A percentile compares a stretch with the other conserved stretches of the same genome.
phyloP scores from a whole-genome alignment of 92 coral and sea anemone species.

The Heliopora coerulea region DNA sequence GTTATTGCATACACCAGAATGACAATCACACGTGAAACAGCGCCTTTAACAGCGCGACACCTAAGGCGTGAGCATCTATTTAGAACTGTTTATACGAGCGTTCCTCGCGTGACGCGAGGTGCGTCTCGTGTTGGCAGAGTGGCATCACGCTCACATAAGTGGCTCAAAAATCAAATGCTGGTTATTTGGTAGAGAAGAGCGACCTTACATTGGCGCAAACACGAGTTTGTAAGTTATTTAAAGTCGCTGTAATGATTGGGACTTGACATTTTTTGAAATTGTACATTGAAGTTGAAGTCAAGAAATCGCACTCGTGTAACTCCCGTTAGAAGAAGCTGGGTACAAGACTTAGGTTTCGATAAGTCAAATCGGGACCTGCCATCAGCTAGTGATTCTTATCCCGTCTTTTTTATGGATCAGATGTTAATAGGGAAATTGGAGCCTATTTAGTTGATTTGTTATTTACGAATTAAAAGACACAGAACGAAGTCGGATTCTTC shows the following conservation, averaged over 20 bases:
- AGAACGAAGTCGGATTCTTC: neutral
- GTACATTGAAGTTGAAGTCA: slow-evolving; percentile 1
- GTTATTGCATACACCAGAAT: too few species aligned
- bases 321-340: slow-evolving; percentile 1
- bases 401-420: slow-evolving; percentile 19
- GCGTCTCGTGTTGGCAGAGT: too few species aligned
- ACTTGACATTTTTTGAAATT: slow-evolving; percentile 29
- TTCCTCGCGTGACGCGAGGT: too few species aligned
- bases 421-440: slow-evolving; percentile 13
- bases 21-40: too few species aligned
- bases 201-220: neutral
- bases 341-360: slow-evolving; percentile 41
- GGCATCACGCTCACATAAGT: too few species aligned
- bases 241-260: slow-evolving; percentile 11
- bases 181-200: too few species aligned
- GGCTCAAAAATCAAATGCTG: too few species aligned
- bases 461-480: slow-evolving; percentile 12
- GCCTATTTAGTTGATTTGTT: neutral
- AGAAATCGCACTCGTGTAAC: neutral
- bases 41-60: too few species aligned
- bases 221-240: slow-evolving; percentile 19
- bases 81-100: too few species aligned
- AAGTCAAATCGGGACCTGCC: neutral
- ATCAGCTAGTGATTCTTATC: neutral
- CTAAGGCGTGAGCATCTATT: too few species aligned